Conservation (phyloP, 2,888 invertebrate genomes). For the Lithodes maja region DNA sequence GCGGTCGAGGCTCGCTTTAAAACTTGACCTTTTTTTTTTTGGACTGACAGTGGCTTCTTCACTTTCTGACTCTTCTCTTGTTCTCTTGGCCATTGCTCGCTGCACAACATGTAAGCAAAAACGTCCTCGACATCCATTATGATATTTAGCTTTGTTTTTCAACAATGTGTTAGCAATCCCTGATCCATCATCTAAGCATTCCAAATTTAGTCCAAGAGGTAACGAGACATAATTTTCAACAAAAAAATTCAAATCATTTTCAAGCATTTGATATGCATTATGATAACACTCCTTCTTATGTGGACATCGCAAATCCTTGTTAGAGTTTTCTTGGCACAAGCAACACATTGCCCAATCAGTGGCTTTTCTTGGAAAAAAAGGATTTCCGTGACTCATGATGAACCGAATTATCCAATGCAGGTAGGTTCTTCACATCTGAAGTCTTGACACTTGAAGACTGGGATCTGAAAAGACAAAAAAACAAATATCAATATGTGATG, state of each 20-base stretch:
- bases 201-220: not conserved
- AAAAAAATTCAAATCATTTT: not conserved
- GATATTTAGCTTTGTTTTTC: not conserved
- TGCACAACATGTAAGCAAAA: not conserved
- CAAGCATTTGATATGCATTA: not conserved
- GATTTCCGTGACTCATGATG: not conserved
- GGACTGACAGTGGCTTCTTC: not conserved
- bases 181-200: not conserved
- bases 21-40: not conserved
- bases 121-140: not conserved
- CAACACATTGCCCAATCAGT: conserved; percentile 11
- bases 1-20: not conserved
- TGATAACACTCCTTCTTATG: conserved; percentile 6
- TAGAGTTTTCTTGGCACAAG: not conserved
- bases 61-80: not conserved
- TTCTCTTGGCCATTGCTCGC: not conserved
- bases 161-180: conserved; percentile 5
- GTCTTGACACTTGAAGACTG: too few species aligned
- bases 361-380: not conserved
- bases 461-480: too few species aligned
- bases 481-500: too few species aligned
- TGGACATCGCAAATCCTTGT: not conserved
- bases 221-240: not conserved
- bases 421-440: too few species aligned
- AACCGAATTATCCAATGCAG: not conserved